A percentile compares a stretch with the other conserved stretches of the same genome.
Conservation (phyloP, 2,797 vertebrate species). For the Neosilurus hyrtlii region DNA sequence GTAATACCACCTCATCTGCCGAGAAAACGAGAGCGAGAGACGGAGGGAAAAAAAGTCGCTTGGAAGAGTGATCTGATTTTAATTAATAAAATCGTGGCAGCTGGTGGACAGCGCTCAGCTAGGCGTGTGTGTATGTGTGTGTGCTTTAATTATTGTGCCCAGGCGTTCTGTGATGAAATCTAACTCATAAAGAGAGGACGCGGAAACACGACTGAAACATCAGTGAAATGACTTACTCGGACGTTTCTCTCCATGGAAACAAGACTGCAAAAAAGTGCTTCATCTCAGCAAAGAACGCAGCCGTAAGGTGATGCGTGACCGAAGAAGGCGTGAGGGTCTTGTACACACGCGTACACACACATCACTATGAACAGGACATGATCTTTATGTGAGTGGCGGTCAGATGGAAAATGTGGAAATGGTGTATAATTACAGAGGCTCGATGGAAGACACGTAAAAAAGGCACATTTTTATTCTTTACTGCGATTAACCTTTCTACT, state of each 20-base stretch:
- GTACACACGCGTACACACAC: slow-evolving; percentile 2
- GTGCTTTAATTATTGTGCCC: slow-evolving; percentile 32
- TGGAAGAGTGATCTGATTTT: slow-evolving; percentile 53
- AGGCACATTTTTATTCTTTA: background rate
- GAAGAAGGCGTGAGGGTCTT: slow-evolving; percentile 19
- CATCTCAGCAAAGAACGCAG: background rate
- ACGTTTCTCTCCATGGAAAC: slow-evolving; percentile 42
- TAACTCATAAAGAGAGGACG: slow-evolving; percentile 41
- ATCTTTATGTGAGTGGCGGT: slow-evolving; percentile 12
- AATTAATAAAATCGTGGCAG: slow-evolving; percentile 58
- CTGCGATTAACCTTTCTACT: slow-evolving; percentile 14
- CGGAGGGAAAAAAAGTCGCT: slow-evolving; percentile 32
- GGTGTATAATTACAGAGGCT: slow-evolving; percentile 2
- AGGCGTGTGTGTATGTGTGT: slow-evolving; percentile 15
- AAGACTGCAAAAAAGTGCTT: slow-evolving; percentile 30
- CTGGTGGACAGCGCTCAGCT: slow-evolving; percentile 41
- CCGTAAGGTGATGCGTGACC: slow-evolving; percentile 29
- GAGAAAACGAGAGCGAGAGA: slow-evolving; percentile 33
- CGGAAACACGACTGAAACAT: slow-evolving; percentile 42
- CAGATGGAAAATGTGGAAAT: slow-evolving; percentile 5
- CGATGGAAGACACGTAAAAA: background rate
- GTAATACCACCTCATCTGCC: slow-evolving; percentile 74
- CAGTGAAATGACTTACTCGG: slow-evolving; percentile 36
- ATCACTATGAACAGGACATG: background rate
- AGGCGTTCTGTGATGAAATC: slow-evolving; percentile 17